Conservation (phyloP, 2,113 vertebrate species). For the Trachemys scripta region DNA sequence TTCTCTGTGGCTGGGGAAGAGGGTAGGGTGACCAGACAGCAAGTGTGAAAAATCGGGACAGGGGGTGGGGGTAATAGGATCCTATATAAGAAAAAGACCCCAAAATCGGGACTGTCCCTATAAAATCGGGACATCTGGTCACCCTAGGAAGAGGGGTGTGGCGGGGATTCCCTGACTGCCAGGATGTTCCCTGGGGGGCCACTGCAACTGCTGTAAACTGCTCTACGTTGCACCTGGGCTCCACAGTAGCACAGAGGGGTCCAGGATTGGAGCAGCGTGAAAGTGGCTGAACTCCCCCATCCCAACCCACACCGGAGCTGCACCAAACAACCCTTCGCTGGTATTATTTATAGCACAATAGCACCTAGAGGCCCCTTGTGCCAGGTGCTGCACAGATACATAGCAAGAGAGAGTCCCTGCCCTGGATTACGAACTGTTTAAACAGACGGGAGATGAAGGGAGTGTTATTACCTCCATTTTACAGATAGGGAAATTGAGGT, state of each 20-base stretch:
- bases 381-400: background rate
- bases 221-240: background rate
- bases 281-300: background rate
- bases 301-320: background rate
- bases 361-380: background rate
- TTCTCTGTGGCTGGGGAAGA: background rate
- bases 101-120: too few relatives aligned
- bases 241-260: background rate
- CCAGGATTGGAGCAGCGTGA: accelerated
- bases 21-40: too few relatives aligned
- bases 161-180: background rate
- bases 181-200: background rate
- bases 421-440: background rate
- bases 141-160: background rate
- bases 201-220: background rate
- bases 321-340: background rate
- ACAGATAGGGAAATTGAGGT: background rate
- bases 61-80: too few relatives aligned
- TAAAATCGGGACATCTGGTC: too few relatives aligned
- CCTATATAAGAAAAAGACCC: too few relatives aligned
- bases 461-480: background rate
- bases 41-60: too few relatives aligned
- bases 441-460: background rate
- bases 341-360: background rate
- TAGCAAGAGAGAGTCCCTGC: background rate